Evolutionary conservation across 1,140 invertebrate genomes (phyloP).

Genomic region (Heliconius melpomene): DNA sequence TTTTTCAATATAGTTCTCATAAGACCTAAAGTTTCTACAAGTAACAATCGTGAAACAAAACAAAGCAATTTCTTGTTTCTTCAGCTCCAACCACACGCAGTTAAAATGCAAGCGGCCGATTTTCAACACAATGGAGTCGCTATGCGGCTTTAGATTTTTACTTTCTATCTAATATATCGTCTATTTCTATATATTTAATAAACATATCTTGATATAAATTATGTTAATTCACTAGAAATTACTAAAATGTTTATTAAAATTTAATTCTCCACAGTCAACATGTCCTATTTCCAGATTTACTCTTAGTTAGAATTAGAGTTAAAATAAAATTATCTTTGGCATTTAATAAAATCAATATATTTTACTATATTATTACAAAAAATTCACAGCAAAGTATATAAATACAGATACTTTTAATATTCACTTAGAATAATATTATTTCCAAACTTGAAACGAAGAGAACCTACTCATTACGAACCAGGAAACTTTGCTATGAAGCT

Average conservation of each 20-base stretch:
- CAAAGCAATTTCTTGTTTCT: constrained; percentile 30
- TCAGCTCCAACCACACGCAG: constrained; percentile 19
- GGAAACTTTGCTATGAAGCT: constrained; percentile 54
- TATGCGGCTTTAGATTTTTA: not conserved
- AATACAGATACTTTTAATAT: constrained; percentile 28
- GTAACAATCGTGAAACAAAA: constrained; percentile 28
- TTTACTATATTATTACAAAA: too few species aligned
- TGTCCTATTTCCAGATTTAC: too few species aligned
- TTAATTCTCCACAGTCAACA: too few species aligned
- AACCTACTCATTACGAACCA: constrained; percentile 38
- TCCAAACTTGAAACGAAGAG: constrained; percentile 27
- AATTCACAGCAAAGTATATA: too few species aligned
- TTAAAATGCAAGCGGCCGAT: constrained; percentile 42
- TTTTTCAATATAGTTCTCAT: not conserved
- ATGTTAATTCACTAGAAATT: not conserved
- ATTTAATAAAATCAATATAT: too few species aligned
- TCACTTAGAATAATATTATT: constrained; percentile 32
- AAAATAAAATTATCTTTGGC: too few species aligned
- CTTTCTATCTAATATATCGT: not conserved
- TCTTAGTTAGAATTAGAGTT: too few species aligned
- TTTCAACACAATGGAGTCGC: constrained; percentile 40
- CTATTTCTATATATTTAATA: not conserved
- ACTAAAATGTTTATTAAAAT: not conserved
- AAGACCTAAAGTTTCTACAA: constrained; percentile 2
- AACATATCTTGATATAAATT: not conserved